phyloP scores from a whole-genome alignment of 2,888 invertebrate species.

The Diadegma fenestrale region DNA sequence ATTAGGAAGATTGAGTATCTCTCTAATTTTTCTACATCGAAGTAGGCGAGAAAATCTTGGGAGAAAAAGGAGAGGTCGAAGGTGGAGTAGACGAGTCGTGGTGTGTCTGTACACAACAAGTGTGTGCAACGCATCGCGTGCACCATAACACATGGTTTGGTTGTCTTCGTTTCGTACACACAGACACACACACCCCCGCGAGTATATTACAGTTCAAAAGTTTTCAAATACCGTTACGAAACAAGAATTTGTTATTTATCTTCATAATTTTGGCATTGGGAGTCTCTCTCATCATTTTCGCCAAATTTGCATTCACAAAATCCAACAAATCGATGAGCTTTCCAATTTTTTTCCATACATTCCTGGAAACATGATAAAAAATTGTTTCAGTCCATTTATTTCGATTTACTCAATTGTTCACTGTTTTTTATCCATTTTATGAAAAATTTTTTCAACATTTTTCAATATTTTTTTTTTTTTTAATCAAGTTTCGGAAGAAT shows the following conservation, averaged over 20 bases:
- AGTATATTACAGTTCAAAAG: not conserved
- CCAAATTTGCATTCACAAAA: not conserved
- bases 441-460: not conserved
- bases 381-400: not conserved
- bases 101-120: constrained; percentile 21
- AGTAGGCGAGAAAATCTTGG: constrained; percentile 9
- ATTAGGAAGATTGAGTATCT: constrained; percentile 25
- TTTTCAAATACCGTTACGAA: not conserved
- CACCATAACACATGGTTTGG: constrained; percentile 58
- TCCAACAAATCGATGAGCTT: not conserved
- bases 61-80: constrained; percentile 54
- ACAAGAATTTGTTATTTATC: not conserved
- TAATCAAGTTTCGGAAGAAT: not conserved
- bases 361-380: not conserved
- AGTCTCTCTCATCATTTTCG: not conserved
- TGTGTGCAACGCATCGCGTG: constrained; percentile 61
- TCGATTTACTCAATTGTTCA: not conserved
- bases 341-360: not conserved
- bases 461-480: not conserved
- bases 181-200: constrained; percentile 37
- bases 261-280: too few species aligned
- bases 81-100: constrained; percentile 56
- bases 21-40: constrained; percentile 21
- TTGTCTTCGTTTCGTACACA: constrained; percentile 44
- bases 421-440: not conserved